Conservation (phyloP, 37 sponge, comb jelly and placozoan species). For the Geodia barretti region DNA sequence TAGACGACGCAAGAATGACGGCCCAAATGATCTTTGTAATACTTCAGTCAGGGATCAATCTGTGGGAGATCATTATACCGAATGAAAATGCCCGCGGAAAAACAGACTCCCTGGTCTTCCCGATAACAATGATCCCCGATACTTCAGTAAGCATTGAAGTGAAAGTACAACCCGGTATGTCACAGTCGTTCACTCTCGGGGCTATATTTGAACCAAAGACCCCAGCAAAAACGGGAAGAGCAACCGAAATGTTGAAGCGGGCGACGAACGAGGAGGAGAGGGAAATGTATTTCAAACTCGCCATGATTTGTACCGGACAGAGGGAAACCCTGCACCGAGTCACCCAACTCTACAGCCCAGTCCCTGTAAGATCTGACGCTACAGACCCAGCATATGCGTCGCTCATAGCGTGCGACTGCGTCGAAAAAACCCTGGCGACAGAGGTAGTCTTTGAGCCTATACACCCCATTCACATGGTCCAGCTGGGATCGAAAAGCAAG, state of each 20-base stretch:
- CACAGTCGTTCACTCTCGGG: background rate
- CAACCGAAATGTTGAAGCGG: background rate
- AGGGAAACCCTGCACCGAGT: constrained; percentile 40
- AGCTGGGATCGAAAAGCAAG: background rate
- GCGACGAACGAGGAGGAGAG: background rate
- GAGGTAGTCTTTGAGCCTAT: constrained; percentile 10
- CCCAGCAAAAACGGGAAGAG: background rate
- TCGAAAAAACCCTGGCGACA: background rate
- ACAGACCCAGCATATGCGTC: constrained; percentile 15
- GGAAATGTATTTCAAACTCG: background rate
- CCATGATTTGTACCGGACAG: background rate
- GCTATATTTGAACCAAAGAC: background rate
- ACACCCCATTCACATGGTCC: constrained; percentile 10
- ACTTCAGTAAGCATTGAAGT: background rate
- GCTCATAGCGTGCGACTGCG: constrained; percentile 25
- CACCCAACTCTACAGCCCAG: constrained; percentile 5
- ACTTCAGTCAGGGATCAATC: background rate
- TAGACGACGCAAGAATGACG: background rate
- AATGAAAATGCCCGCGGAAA: background rate
- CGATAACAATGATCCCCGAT: background rate
- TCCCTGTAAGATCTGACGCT: constrained; percentile 7
- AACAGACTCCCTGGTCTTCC: background rate
- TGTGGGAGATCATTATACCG: background rate
- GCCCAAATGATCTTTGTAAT: background rate
- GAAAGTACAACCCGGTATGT: background rate